Base-by-base conservation (phyloP, 2,888 invertebrate genomes). In the Mamestra brassicae region DNA sequence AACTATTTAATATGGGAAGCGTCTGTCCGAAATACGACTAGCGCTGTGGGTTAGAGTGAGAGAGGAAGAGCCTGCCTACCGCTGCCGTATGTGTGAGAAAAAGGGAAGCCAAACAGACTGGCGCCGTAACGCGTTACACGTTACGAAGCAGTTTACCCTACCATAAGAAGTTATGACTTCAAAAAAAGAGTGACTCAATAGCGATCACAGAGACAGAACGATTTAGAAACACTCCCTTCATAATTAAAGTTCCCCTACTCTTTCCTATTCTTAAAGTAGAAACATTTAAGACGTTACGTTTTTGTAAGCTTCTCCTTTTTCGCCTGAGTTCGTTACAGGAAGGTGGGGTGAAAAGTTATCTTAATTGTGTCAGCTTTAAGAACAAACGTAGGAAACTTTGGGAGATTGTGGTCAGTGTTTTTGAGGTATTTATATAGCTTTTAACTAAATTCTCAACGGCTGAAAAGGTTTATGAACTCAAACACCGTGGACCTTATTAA, bases 301-400 rank as follows among this genome's bases (percentile, higher is more conserved):
- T 52, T 4, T 8, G 8, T 42, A 10, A 13, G 47, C 26, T 80
- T 60, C 54, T 61, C 8, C 17, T 42, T 74, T 66, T 80, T 54
- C 17, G 54, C 11, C 8, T 13, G 4, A 42, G 11, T 55, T 73
- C 57, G 54, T 67, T 63, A 42, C 10, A 67, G 47, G 17, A 54
- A n/a, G 36, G 8, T 10, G 8, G n/a, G 13, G 3, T 17, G n/a
- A 8, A 50, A 66, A 78, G 17, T 54, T 52, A 38, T 52, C 6
- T 65, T 61, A 38, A 45, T 52, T 57, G 34, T 50, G 50, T 8
- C 17, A 15, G 52, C 42, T 47, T 26, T 50, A 34, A 54, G 47
- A 65, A 71, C 13, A 57, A 42, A 54, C n/a, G 6, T 42, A n/a
- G 10, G 3, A 15, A 64, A 64, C 26, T 76, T 64, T 4, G 6